Percentiles rank a stretch among this genome's conserved stretches.
Evolutionary conservation across 2,888 invertebrate species (phyloP).

Genomic region (Dasypogon diadema): DNA sequence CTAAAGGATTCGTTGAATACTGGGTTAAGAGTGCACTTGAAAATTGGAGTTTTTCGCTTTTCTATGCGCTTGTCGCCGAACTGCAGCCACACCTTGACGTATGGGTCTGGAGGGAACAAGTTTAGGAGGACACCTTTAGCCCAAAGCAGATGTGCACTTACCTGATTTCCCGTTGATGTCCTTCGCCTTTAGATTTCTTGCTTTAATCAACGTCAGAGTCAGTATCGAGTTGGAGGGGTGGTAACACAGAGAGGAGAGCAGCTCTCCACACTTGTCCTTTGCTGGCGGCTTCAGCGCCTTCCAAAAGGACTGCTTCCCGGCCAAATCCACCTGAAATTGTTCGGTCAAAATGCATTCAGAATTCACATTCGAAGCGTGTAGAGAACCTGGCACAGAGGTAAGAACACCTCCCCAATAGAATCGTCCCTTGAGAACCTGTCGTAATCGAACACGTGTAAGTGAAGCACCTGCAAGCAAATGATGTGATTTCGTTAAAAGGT

Average conservation of each 20-base stretch:
- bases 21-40: conserved; percentile 94
- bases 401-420: conserved; percentile 92
- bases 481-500: too few species aligned
- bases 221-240: conserved; percentile 95
- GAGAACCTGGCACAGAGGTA: conserved; percentile 89
- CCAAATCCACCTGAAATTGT: conserved; percentile 81
- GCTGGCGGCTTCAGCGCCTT: conserved; percentile 92
- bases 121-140: not conserved
- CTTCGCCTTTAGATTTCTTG: conserved; percentile 94
- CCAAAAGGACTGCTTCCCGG: conserved; percentile 95
- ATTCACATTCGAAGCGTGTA: too few species aligned
- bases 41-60: conserved; percentile 95
- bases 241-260: conserved; percentile 93
- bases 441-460: conserved; percentile 94
- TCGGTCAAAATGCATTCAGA: conserved; percentile 4
- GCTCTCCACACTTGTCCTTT: conserved; percentile 93
- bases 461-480: conserved; percentile 75
- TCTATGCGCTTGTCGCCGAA: conserved; percentile 95
- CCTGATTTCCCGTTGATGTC: conserved; percentile 96
- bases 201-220: conserved; percentile 91
- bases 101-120: conserved; percentile 84
- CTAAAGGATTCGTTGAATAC: conserved; percentile 96
- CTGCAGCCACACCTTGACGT: conserved; percentile 98
- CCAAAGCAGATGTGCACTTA: too few species aligned
- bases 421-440: conserved; percentile 94